Evolutionary conservation across 2,888 invertebrate species (phyloP), one percentile per base, ranked within the genome.

Genomic region (Sialis fuliginosa): DNA sequence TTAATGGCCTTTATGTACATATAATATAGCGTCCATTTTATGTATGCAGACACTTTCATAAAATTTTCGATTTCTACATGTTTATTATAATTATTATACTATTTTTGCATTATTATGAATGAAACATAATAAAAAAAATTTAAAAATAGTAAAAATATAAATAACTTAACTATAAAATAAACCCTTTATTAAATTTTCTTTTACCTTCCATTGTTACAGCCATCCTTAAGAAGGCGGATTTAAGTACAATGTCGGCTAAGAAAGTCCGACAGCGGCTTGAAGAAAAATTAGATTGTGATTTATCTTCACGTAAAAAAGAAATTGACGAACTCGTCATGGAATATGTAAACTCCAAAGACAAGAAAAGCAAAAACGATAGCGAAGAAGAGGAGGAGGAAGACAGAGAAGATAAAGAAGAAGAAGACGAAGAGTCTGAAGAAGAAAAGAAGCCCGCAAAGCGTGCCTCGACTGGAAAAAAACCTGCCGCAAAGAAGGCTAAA

Each of bases 301-400:
- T 95, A 42, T 68, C 79, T 6, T 75, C 65, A 43, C 83, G 88
- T 57, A 90, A 86, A 65, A 81, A 85, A 60, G 78, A 88, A 62
- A 85, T 93, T n/a, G 89, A 91, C 61, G 75, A 80, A 54, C 68
- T 92, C 50, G 86, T 92, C 6, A 85, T 90, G 83, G 83, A 86
- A 53, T 80, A 78, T 56, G 73, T 75, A 3, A 67, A 66, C 52
- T 58, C 62, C 7, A 64, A 64, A 50, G 63, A 63, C 44, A 57
- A 59, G 60, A 67, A 49, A 64, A 69, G 49, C 66, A 66, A 46
- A 59, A 64, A 56, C 45, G 65, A 65, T 12, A 63, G 63, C n/a
- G 68, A 69, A 32, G 68, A 68, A 6, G 65, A 66, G 2, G 67
- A 66, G 1, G 70, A 69, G 12, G 68, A 67, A 13, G 70, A 66